Conservation (phyloP, 1,140 invertebrate genomes). For the Pseudomyrmex flavicornis region DNA sequence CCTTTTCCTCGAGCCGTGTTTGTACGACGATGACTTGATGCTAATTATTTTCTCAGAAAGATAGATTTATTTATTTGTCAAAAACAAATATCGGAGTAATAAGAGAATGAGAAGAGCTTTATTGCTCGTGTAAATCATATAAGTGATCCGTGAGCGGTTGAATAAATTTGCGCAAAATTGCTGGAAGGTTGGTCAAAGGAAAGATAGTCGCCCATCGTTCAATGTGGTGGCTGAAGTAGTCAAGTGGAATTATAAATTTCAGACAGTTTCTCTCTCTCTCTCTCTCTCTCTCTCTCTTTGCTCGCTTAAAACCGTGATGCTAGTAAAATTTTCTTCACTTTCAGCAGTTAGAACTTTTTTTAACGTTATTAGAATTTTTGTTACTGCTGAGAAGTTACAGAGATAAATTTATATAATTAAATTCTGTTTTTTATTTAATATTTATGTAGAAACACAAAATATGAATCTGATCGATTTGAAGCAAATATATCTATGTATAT, state of each 20-base stretch:
- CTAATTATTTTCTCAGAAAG: background rate
- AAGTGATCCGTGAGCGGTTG: background rate
- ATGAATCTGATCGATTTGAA: background rate
- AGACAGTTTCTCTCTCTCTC: background rate
- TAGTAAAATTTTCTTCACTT: too few relatives aligned
- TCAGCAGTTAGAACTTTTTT: too few relatives aligned
- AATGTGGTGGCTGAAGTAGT: background rate
- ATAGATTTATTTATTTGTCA: background rate
- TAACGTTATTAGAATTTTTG: too few relatives aligned
- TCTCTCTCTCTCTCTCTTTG: too few relatives aligned
- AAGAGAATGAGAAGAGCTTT: background rate
- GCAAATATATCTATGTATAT: too few relatives aligned
- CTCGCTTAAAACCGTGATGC: background rate
- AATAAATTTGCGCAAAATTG: background rate
- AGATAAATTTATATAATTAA: conserved; percentile 15
- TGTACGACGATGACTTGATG: background rate
- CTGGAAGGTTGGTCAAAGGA: background rate
- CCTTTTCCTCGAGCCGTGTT: conserved; percentile 6
- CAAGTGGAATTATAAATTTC: conserved; percentile 10
- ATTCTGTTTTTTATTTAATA: background rate
- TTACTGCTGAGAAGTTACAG: background rate
- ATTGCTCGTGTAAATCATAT: background rate
- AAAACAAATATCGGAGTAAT: conserved; percentile 20
- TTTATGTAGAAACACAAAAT: background rate
- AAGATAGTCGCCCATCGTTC: background rate